phyloP scores from a whole-genome alignment of 2,888 invertebrate species.

The Nesidiocoris tenuis region DNA sequence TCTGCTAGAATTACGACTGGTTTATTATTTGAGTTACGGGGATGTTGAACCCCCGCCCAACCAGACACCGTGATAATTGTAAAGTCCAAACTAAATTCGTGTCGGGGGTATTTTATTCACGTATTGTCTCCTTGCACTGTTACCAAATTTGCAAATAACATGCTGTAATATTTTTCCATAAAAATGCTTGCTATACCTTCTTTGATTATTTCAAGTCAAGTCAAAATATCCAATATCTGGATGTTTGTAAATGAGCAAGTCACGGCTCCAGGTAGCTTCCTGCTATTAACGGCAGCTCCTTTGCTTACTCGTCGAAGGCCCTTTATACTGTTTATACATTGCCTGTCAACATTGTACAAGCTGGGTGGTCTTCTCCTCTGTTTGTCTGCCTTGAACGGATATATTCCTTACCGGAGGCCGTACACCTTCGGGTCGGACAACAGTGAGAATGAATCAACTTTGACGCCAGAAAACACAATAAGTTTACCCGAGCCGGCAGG shows the following conservation, averaged over 20 bases:
- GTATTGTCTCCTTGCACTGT: too few species aligned
- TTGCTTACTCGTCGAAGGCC: slow-evolving; percentile 16
- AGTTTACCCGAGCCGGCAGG: slow-evolving; percentile 10
- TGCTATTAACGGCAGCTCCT: slow-evolving; percentile 34
- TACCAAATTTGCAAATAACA: too few species aligned
- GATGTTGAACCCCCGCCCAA: too few species aligned
- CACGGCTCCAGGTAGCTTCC: slow-evolving; percentile 33
- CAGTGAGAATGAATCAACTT: slow-evolving; percentile 27
- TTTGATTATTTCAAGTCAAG: too few species aligned
- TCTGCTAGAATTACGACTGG: too few species aligned
- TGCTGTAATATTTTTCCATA: too few species aligned
- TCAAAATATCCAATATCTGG: neutral
- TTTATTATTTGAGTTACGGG: too few species aligned
- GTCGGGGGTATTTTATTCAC: too few species aligned
- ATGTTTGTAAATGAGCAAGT: neutral
- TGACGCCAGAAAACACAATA: slow-evolving; percentile 27
- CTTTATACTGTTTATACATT: slow-evolving; percentile 39
- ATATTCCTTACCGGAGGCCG: slow-evolving; percentile 6
- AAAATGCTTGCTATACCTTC: too few species aligned
- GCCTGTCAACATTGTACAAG: slow-evolving; percentile 35
- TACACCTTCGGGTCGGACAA: neutral
- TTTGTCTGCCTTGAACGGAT: slow-evolving; percentile 34
- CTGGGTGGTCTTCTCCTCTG: slow-evolving; percentile 24
- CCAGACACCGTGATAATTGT: too few species aligned
- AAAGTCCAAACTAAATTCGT: too few species aligned